These are phyloP conservation scores for Spilosoma lubricipeda DNA, from an alignment of 2,888 invertebrate genomes.

Conservation along the genomic window DNA sequence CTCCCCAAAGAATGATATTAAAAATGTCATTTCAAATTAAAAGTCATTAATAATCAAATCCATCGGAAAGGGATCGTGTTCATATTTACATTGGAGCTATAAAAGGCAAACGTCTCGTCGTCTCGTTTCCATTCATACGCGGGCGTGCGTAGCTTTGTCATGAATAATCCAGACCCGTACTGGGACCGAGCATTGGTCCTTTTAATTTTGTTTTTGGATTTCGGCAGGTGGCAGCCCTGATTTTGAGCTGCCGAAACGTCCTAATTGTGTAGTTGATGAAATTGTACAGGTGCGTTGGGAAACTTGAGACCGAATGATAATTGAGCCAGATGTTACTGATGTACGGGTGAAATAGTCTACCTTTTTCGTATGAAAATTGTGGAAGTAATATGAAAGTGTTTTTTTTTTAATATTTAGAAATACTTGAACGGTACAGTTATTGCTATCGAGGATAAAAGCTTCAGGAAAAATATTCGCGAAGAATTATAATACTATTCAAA, in stretches of 20 bases:
- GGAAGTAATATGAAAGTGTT: constrained; percentile 2
- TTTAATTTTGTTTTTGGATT: constrained; percentile 52
- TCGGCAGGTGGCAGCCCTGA: constrained; percentile 34
- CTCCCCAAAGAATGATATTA: no score
- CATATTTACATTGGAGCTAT: constrained; percentile 61
- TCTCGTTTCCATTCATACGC: constrained; percentile 65
- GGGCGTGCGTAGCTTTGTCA: constrained; percentile 58
- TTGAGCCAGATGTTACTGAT: constrained; percentile 25
- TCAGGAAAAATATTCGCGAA: neutral
- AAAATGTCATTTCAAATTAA: constrained; percentile 27
- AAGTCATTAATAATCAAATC: constrained; percentile 50
- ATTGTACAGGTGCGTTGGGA: constrained; percentile 24
- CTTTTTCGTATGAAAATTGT: constrained; percentile 21
- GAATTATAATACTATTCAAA: constrained; percentile 12
- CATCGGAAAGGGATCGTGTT: constrained; percentile 37
- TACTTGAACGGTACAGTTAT: neutral
- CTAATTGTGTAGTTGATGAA: constrained; percentile 36
- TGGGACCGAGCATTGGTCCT: constrained; percentile 38
- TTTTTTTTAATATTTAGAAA: neutral
- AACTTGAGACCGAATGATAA: constrained; percentile 30
- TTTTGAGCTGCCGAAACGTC: constrained; percentile 26
- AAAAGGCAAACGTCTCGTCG: constrained; percentile 55
- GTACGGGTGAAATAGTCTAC: constrained; percentile 17
- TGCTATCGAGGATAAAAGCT: neutral
- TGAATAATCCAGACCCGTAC: constrained; percentile 61